Evolutionary conservation across 37 sponge, comb jelly and placozoan species (phyloP), one percentile per base, ranked within the genome.

Genomic region (Chondrosia reniformis): DNA sequence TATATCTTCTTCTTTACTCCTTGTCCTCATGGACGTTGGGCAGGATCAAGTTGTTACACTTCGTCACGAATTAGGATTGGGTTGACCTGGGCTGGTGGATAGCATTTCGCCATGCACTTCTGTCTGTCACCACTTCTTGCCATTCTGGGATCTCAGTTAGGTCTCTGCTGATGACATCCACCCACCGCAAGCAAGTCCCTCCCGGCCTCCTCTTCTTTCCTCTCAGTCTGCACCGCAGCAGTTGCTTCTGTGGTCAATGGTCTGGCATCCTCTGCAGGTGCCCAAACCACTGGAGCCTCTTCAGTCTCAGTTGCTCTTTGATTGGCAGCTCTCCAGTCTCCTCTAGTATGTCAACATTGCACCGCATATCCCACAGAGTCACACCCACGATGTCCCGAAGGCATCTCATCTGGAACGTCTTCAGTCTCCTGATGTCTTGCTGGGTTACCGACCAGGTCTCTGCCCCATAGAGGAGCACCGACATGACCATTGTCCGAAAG

Each of bases 381-480:
- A 69, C 5, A 1, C 72, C 72, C 5, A 69, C 24, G 42, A 69
- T 64, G 66, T 64, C 66, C 36, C 66, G 36, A 10, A 64, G 31
- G 36, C 66, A 4, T 13, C 66, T 64, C 66, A 64, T 64, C 33
- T 64, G 43, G 44, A 69, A 69, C 2, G 72, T 40, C 43, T 7
- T 69, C 72, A 69, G 72, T 40, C 21, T 69, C 1, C 36, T 8
- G 37, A 69, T 40, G 37, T 69, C 72, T 13, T 69, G 37, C 72
- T 69, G 72, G 22, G 72, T 69, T 2, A 69, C 72, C 24, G 43
- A 0, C 72, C 72, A 69, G 4, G 72, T 69, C 72, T 69, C 72
- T 40, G 72, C 72, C 17, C 72, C 72, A 39, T 69, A 69, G 72
- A 69, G 72, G 32, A 69, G 72, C 2, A 69, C 44, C n/a, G 72